Percentiles rank a stretch among this genome's conserved stretches.
Evolutionary conservation across 2,797 vertebrate species (phyloP).

Genomic region (Potorous gilbertii): DNA sequence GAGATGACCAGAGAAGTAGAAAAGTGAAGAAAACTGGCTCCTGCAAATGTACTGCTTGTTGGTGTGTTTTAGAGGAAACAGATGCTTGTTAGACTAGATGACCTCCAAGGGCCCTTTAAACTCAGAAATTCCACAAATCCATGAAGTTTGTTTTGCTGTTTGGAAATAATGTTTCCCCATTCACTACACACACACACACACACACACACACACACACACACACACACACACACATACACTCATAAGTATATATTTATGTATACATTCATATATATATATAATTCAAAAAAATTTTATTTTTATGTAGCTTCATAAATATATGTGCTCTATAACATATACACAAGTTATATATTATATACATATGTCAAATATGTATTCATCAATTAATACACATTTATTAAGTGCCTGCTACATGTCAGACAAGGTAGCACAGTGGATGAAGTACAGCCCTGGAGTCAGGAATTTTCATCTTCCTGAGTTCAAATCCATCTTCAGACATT

Average conservation of each 20-base stretch:
- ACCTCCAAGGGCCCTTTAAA: not conserved
- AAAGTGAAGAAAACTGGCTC: not conserved
- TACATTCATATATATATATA: not conserved
- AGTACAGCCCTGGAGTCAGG: no score
- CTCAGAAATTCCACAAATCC: not conserved
- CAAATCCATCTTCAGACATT: no score
- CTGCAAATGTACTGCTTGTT: not conserved
- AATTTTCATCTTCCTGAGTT: no score
- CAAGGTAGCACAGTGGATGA: no score
- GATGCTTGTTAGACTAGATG: not conserved
- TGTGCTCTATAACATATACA: not conserved
- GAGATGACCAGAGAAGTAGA: conserved; percentile 20
- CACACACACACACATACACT: no score
- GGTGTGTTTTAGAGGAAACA: not conserved
- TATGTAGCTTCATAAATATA: not conserved
- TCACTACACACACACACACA: not conserved
- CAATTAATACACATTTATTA: no score
- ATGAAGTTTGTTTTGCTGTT: not conserved
- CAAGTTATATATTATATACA: not conserved
- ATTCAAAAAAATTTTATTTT: not conserved
- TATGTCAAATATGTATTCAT: not conserved
- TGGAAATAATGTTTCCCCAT: not conserved
- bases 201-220: no score
- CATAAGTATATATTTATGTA: no score
- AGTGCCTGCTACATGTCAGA: no score